Percentiles rank a stretch among this genome's conserved stretches.
Conservation (phyloP, 2,888 invertebrate species). For the Abrostola tripartita region DNA sequence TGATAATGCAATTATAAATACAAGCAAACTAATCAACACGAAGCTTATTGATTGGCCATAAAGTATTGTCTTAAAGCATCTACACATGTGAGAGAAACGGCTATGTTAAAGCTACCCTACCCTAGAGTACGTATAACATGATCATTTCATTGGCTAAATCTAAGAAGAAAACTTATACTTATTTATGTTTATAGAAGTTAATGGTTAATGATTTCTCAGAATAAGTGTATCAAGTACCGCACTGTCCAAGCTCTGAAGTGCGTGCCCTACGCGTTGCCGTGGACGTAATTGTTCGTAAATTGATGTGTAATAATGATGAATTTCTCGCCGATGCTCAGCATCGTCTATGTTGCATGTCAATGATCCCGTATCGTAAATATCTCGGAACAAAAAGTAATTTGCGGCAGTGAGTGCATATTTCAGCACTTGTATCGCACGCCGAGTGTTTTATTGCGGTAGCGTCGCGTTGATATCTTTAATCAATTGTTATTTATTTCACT, state of each 20-base stretch:
- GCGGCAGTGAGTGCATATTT: slow-evolving; percentile 37
- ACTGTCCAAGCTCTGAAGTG: slow-evolving; percentile 5
- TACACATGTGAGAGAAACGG: no score
- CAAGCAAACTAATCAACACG: no score
- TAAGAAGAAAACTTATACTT: background rate
- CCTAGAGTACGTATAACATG: background rate
- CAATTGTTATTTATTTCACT: slow-evolving; percentile 26
- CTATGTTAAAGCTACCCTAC: background rate
- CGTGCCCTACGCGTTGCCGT: slow-evolving; percentile 23
- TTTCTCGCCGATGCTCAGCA: slow-evolving; percentile 41
- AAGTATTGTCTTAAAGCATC: no score
- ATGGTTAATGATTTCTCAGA: slow-evolving; percentile 10
- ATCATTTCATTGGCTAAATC: background rate
- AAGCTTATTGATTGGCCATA: no score
- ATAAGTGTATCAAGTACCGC: slow-evolving; percentile 20
- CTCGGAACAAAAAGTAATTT: slow-evolving; percentile 29
- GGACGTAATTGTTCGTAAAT: slow-evolving; percentile 54
- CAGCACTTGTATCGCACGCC: slow-evolving; percentile 24
- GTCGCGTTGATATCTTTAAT: slow-evolving; percentile 34
- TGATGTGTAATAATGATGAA: slow-evolving; percentile 50
- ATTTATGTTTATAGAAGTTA: background rate
- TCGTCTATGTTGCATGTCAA: slow-evolving; percentile 48
- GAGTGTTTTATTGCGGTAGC: slow-evolving; percentile 28
- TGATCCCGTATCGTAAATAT: slow-evolving; percentile 45
- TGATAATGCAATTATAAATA: no score